Base-by-base conservation (phyloP, 1,140 invertebrate genomes). In the Brachionus sp. region DNA sequence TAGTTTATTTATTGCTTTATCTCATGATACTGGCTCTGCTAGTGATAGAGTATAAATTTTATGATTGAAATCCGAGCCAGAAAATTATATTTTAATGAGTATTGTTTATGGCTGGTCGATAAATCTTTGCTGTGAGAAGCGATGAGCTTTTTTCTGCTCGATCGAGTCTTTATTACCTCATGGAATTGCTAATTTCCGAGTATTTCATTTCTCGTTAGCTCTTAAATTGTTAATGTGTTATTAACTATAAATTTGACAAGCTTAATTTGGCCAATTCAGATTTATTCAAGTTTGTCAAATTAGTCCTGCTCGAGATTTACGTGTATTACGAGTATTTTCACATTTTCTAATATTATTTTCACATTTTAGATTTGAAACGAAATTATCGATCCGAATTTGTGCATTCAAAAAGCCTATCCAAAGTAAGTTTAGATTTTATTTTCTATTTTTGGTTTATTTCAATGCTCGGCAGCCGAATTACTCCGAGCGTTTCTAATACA, bases 51-150 rank as follows among this genome's bases (percentile, higher is more conserved):
- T 39, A 39, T 70, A 70, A 70, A 37, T 37, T 70, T 70, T 70
- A 70, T 16, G 35, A 70, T 23, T 3, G 16, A 25, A 64, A 25
- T 64, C 3, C 10, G 29, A 25, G 19, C 66, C 19, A n/a, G 29
- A 33, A 70, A 70, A 70, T 70, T 70, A 37, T 6, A 70, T 37
- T 70, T 70, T 70, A 70, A 70, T 70, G 66, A 70, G 66, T 70
- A 42, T 70, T 39, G 16, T 39, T 70, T 70, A 39, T 66, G 64
- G 33, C 64, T 10, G 29, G 37, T 44, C 37, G 66, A 70, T 70
- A 19, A 39, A 70, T 70, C 66, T 70, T 4, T 39, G n/a, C 37
- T 70, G 37, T 70, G 66, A 37, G 66, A 70, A 70, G 37, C 16
- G 33, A 37, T 70, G 33, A 66, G 50, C 50, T 57, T 10, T 57